A percentile compares a stretch with the other conserved stretches of the same genome.
Evolutionary conservation across 1,140 invertebrate genomes (phyloP).

Genomic region (Drosophila nigrodunni): DNA sequence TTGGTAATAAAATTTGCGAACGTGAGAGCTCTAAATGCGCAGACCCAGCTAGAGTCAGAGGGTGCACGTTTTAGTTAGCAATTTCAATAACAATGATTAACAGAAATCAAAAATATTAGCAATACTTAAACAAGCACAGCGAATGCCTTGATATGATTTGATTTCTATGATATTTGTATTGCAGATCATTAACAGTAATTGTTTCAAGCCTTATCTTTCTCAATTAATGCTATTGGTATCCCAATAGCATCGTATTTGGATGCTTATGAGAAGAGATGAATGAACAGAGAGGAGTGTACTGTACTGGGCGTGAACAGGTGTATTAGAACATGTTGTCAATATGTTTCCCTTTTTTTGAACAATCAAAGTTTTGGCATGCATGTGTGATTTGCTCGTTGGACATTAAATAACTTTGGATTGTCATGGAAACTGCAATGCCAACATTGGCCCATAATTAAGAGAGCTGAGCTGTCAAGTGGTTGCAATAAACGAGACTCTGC

Average conservation of each 20-base stretch:
- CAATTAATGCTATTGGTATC: no score
- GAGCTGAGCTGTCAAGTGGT: slow-evolving; percentile 11
- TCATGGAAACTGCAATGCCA: slow-evolving; percentile 68
- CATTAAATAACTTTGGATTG: slow-evolving; percentile 74
- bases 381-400: slow-evolving; percentile 60
- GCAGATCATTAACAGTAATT: no score
- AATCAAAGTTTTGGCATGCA: slow-evolving; percentile 29
- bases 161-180: neutral
- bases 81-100: slow-evolving; percentile 78
- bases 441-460: slow-evolving; percentile 66
- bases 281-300: no score
- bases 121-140: slow-evolving; percentile 19
- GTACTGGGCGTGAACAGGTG: slow-evolving; percentile 49
- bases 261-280: no score
- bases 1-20: slow-evolving; percentile 52
- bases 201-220: no score
- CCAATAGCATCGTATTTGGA: slow-evolving; percentile 48
- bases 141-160: neutral
- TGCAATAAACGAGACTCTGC: slow-evolving; percentile 12
- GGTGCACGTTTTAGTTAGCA: slow-evolving; percentile 51
- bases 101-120: slow-evolving; percentile 73
- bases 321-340: slow-evolving; percentile 27
- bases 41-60: slow-evolving; percentile 19
- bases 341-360: neutral
- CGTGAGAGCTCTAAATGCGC: neutral